A percentile compares a stretch with the other conserved stretches of the same genome.
Evolutionary conservation across 1,140 invertebrate species (phyloP).

Genomic region (Araneus ventricosus): DNA sequence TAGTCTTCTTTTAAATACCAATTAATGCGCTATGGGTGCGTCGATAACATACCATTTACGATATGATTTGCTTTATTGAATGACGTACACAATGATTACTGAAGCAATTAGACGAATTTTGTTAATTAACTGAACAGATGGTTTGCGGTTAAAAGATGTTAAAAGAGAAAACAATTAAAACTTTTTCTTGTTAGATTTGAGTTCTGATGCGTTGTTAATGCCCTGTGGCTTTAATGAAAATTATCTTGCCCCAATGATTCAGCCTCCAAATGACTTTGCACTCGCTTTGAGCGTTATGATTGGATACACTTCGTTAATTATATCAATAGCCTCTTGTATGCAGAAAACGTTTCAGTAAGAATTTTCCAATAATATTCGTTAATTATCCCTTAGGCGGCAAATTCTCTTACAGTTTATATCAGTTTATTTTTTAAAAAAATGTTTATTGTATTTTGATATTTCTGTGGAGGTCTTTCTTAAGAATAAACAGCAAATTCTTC

Average conservation of each 20-base stretch:
- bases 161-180: conserved; percentile 25
- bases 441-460: not conserved
- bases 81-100: conserved; percentile 22
- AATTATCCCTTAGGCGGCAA: conserved; percentile 14
- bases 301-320: conserved; percentile 16
- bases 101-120: conserved; percentile 36
- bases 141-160: conserved; percentile 39
- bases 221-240: conserved; percentile 3
- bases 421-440: not conserved
- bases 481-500: not conserved
- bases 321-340: conserved; percentile 24
- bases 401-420: not conserved
- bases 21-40: not conserved
- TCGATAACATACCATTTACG: conserved; percentile 17
- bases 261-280: conserved; percentile 15
- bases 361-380: conserved; percentile 33
- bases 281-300: not conserved
- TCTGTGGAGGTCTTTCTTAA: not conserved
- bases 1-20: not conserved
- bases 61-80: conserved; percentile 3
- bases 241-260: conserved; percentile 31
- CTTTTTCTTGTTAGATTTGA: conserved; percentile 1
- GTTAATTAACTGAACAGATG: conserved; percentile 51
- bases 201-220: conserved; percentile 1
- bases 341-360: not conserved